Evolutionary conservation across 37 sponge, comb jelly and placozoan species (phyloP).

Genomic region (Tethya wilhelma): DNA sequence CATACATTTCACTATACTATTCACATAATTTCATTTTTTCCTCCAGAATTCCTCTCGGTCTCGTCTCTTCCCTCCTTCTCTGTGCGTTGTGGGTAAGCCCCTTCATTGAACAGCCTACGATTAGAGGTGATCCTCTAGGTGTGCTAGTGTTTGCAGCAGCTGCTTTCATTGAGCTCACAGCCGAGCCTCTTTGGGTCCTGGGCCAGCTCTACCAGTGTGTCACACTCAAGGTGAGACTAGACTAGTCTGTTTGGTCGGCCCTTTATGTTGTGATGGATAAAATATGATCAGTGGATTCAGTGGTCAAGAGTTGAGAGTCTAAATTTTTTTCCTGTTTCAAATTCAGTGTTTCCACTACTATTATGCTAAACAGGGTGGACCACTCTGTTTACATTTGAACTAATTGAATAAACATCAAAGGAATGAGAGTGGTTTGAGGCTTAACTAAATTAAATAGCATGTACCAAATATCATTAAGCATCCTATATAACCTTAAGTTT

Average conservation of each 20-base stretch:
- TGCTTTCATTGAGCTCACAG: slow-evolving; percentile 77
- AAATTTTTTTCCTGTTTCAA: too few relatives aligned
- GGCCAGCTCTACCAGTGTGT: slow-evolving; percentile 61
- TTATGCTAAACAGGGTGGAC: too few relatives aligned
- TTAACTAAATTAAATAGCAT: too few relatives aligned
- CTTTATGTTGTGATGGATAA: background rate
- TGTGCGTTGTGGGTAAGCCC: slow-evolving; percentile 71
- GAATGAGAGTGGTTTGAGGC: too few relatives aligned
- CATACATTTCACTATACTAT: background rate
- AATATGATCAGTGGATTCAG: background rate
- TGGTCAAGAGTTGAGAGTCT: background rate
- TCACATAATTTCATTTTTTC: slow-evolving; percentile 4
- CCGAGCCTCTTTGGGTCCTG: slow-evolving; percentile 88
- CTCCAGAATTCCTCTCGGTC: slow-evolving; percentile 29
- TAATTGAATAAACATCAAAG: too few relatives aligned
- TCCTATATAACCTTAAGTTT: too few relatives aligned
- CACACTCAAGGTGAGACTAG: slow-evolving; percentile 67
- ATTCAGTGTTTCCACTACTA: too few relatives aligned
- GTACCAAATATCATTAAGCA: too few relatives aligned
- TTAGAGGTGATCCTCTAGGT: slow-evolving; percentile 53
- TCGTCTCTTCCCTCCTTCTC: slow-evolving; percentile 46
- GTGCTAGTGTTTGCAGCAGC: slow-evolving; percentile 74
- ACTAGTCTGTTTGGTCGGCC: background rate
- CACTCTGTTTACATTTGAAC: too few relatives aligned
- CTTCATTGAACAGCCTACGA: slow-evolving; percentile 71